Conservation (phyloP, 2,797 vertebrate species). For the Falco novaeseelandiae region DNA sequence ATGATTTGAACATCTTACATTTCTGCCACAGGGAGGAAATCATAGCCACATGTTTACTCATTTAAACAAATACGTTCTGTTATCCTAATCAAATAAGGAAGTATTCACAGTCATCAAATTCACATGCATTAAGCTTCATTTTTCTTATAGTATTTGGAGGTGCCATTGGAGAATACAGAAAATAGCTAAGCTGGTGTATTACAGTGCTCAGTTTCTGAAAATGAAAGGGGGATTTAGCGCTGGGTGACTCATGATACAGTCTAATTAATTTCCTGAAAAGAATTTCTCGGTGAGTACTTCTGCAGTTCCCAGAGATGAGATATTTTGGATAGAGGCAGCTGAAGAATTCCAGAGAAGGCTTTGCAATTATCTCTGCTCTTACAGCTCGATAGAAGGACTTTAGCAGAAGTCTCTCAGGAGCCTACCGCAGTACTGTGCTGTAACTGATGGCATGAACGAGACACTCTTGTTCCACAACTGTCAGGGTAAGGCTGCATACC, state of each 20-base stretch:
- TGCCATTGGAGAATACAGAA: neutral
- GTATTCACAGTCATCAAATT: neutral
- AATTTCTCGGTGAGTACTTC: conserved; percentile 11
- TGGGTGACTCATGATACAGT: conserved; percentile 28
- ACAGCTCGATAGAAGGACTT: neutral
- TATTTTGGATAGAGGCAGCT: neutral
- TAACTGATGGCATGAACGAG: neutral
- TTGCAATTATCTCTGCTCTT: conserved; percentile 1
- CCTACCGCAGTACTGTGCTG: neutral
- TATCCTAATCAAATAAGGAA: conserved; percentile 2
- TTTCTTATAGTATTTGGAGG: neutral
- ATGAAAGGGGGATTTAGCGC: neutral
- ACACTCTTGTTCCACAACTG: neutral
- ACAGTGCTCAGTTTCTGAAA: conserved; percentile 18
- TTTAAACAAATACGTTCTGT: neutral
- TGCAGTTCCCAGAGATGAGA: neutral
- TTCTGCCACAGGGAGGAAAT: neutral
- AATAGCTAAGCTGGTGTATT: neutral
- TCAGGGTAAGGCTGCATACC: neutral
- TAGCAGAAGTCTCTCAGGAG: neutral
- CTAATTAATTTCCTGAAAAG: conserved; percentile 56
- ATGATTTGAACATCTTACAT: neutral
- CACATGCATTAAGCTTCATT: neutral
- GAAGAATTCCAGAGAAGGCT: conserved; percentile 6
- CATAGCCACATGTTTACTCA: neutral